phyloP scores from a whole-genome alignment of 2,888 invertebrate genomes.

The Orthosia cruda region DNA sequence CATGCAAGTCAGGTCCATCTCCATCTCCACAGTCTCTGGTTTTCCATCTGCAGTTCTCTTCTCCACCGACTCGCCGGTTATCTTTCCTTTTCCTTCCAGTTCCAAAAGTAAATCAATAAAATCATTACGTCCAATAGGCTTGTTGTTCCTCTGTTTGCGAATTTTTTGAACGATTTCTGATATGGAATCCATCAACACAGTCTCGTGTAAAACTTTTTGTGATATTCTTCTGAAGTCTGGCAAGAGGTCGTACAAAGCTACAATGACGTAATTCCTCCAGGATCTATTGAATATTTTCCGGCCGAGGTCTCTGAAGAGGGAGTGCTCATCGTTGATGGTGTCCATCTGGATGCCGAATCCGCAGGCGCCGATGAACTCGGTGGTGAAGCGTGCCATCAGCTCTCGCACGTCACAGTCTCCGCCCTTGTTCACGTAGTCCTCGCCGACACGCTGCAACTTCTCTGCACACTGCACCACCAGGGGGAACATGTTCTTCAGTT shows the following conservation, averaged over 20 bases:
- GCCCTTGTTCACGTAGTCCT: conserved; percentile 71
- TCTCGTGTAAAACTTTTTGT: conserved; percentile 52
- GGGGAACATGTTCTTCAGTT: conserved; percentile 85
- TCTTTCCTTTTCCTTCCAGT: conserved; percentile 76
- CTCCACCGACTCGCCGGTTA: conserved; percentile 81
- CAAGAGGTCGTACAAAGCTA: conserved; percentile 74
- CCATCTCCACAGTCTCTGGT: conserved; percentile 74
- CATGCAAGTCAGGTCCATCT: conserved; percentile 75
- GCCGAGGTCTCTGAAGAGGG: conserved; percentile 76
- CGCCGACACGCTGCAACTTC: conserved; percentile 75
- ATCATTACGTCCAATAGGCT: conserved; percentile 79
- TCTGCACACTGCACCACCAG: conserved; percentile 82
- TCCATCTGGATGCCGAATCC: conserved; percentile 82
- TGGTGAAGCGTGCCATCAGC: conserved; percentile 82
- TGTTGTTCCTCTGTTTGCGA: conserved; percentile 77
- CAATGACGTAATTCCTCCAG: conserved; percentile 57
- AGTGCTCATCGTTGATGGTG: conserved; percentile 77
- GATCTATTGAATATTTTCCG: conserved; percentile 72
- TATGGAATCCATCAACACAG: conserved; percentile 62
- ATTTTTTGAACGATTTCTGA: conserved; percentile 73
- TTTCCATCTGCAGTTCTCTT: conserved; percentile 75
- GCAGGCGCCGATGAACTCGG: conserved; percentile 82
- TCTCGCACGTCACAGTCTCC: conserved; percentile 77
- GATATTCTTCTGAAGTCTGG: conserved; percentile 71
- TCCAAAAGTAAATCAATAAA: conserved; percentile 80